Evolutionary conservation across 1,140 invertebrate genomes (phyloP).

Genomic region (Leptinotarsa undecemlineata): DNA sequence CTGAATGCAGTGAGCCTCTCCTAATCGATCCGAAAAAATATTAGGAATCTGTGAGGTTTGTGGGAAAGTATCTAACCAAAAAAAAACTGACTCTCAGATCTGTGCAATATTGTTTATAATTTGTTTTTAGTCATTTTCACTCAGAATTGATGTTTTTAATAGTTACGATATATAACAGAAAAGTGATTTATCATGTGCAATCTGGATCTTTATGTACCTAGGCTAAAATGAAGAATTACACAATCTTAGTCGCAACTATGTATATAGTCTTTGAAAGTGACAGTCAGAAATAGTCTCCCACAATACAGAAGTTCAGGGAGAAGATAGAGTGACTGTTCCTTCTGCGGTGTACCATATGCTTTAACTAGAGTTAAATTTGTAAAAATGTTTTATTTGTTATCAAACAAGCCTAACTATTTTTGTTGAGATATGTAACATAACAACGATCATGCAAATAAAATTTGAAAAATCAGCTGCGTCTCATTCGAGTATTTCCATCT

Average conservation of each 20-base stretch:
- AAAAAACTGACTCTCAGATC: not conserved
- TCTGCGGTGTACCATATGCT: conserved; percentile 34
- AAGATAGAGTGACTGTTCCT: conserved; percentile 9
- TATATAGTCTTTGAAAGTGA: not conserved
- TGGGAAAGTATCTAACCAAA: too few species aligned
- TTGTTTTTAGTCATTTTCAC: not conserved
- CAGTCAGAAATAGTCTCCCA: conserved; percentile 3
- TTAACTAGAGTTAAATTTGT: conserved; percentile 23
- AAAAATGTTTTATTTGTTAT: conserved; percentile 31
- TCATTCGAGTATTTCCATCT: not conserved
- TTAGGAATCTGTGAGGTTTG: too few species aligned
- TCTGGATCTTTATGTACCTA: conserved; percentile 11
- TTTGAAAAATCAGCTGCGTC: not conserved
- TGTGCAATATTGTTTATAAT: conserved; percentile 38
- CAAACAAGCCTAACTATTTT: conserved; percentile 24
- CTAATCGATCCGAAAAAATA: too few species aligned
- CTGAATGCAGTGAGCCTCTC: too few species aligned
- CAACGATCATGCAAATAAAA: conserved; percentile 35
- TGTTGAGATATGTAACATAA: conserved; percentile 38
- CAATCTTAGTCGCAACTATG: not conserved
- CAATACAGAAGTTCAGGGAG: not conserved
- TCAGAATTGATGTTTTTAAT: not conserved
- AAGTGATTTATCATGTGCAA: conserved; percentile 21
- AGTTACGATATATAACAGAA: not conserved
- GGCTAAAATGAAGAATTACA: not conserved